Evolutionary conservation across 1,140 invertebrate species (phyloP).

Genomic region (Eriocheir sinensis): DNA sequence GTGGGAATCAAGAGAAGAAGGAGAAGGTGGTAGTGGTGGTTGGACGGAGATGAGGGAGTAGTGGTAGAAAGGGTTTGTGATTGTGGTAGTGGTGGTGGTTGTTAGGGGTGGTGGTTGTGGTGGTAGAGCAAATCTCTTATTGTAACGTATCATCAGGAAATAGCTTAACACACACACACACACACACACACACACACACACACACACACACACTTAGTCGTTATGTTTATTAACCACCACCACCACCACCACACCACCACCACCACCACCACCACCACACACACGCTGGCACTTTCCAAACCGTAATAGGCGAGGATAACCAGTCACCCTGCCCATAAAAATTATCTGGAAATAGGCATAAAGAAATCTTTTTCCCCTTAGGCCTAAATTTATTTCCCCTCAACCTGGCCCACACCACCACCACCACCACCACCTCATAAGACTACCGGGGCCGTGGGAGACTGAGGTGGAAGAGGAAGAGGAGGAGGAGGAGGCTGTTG

Average conservation of each 20-base stretch:
- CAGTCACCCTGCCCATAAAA: neutral
- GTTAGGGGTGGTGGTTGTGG: too few relatives aligned
- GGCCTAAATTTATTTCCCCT: slow-evolving; percentile 3
- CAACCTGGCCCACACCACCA: neutral
- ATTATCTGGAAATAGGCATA: slow-evolving; percentile 25
- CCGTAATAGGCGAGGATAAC: neutral
- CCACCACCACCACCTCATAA: neutral
- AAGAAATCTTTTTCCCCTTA: neutral
- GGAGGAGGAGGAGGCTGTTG: too few relatives aligned
- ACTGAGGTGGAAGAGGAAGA: neutral
- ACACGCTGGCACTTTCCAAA: neutral
- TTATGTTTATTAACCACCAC: too few relatives aligned
- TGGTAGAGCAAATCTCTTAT: neutral
- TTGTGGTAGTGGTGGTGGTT: neutral
- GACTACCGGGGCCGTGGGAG: neutral
- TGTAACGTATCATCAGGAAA: neutral
- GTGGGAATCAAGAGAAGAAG: neutral
- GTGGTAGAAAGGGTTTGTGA: neutral
- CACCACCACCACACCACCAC: too few relatives aligned
- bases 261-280: neutral
- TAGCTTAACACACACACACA: neutral
- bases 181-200: too few relatives aligned
- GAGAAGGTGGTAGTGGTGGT: neutral
- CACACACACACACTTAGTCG: too few relatives aligned
- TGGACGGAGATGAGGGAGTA: neutral